Conservation (phyloP, 2,888 invertebrate species). For the Altica lythri region DNA sequence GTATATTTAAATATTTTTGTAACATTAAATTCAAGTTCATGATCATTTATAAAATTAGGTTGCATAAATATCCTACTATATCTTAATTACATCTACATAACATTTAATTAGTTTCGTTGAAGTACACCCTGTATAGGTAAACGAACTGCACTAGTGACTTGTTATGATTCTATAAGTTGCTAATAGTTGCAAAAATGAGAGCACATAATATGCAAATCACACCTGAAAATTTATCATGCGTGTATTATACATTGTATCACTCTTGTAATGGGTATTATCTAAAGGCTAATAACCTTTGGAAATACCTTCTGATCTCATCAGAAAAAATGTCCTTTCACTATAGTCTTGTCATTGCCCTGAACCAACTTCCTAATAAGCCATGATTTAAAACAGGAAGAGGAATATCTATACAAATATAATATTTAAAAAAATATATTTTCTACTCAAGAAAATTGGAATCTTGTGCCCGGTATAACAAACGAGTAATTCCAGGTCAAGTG, state of each 20-base stretch:
- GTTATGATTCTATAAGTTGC: conserved; percentile 25
- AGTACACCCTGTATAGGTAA: conserved; percentile 32
- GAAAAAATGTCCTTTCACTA: conserved; percentile 25
- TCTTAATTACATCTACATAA: too few species aligned
- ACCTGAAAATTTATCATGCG: conserved; percentile 31
- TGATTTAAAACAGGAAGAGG: too few species aligned
- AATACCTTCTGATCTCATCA: conserved; percentile 28
- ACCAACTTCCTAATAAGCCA: conserved; percentile 3
- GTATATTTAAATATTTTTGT: too few species aligned
- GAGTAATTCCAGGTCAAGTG: too few species aligned
- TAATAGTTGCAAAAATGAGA: conserved; percentile 26
- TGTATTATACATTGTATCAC: conserved; percentile 26
- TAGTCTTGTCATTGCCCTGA: conserved; percentile 10
- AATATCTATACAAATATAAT: too few species aligned
- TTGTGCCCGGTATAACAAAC: too few species aligned
- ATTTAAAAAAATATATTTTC: too few species aligned
- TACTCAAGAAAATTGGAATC: too few species aligned
- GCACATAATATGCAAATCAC: conserved; percentile 29
- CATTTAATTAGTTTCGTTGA: too few species aligned
- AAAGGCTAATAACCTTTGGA: conserved; percentile 30
- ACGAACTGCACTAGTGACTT: conserved; percentile 33
- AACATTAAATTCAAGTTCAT: too few species aligned
- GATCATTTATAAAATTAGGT: too few species aligned
- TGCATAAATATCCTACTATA: too few species aligned
- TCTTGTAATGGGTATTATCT: conserved; percentile 23